Conservation (phyloP, 2,888 invertebrate genomes). For the Ennomos quercinarius region DNA sequence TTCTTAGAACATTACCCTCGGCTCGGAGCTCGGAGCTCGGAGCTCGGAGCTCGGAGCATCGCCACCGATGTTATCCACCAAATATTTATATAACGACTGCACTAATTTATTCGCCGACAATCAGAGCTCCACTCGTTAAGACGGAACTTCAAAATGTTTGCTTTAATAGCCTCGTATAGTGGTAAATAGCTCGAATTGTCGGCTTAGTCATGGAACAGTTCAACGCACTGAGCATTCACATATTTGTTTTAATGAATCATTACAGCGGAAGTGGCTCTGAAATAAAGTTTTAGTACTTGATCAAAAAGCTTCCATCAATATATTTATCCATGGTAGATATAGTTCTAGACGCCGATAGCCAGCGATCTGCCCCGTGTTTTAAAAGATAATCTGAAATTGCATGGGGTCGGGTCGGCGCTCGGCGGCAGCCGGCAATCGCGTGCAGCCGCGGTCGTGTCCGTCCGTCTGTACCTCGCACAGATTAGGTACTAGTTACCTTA, state of each 20-base stretch:
- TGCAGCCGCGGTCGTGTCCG: conserved; percentile 10
- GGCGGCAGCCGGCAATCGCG: conserved; percentile 10
- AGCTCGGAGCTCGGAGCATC: background rate
- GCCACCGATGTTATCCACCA: conserved; percentile 32
- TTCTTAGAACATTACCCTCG: conserved; percentile 44
- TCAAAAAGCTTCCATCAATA: background rate
- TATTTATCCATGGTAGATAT: no score
- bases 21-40: no score
- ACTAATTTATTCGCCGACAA: conserved; percentile 43
- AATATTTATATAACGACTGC: conserved; percentile 37
- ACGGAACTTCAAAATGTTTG: conserved; percentile 24
- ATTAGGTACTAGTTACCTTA: background rate
- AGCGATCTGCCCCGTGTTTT: conserved; percentile 8
- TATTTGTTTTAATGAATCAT: background rate
- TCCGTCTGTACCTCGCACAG: conserved; percentile 1
- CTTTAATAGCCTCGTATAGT: conserved; percentile 19
- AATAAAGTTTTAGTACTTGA: background rate
- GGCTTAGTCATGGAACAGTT: conserved; percentile 15
- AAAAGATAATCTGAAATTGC: conserved; percentile 17
- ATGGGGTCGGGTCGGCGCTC: conserved; percentile 1
- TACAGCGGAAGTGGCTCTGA: background rate
- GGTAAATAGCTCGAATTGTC: conserved; percentile 29
- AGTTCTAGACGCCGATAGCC: background rate
- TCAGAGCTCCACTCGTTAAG: conserved; percentile 23
- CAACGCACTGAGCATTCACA: background rate